phyloP scores from a whole-genome alignment of 2,888 invertebrate species.

The Ophion ventricosus region DNA sequence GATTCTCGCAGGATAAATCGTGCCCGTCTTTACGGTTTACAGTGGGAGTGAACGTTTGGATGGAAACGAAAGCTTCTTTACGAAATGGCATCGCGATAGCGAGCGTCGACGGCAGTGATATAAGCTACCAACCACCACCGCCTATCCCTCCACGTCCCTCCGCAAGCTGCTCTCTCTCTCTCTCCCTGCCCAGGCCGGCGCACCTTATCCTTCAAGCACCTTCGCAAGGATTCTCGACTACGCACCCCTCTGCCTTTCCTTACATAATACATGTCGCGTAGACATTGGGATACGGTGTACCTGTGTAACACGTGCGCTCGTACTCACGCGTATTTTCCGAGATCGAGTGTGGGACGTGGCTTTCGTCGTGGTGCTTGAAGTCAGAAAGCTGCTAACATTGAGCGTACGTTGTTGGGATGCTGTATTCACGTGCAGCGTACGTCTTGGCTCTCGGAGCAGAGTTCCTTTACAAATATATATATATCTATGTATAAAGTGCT shows the following conservation, averaged over 20 bases:
- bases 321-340: background rate
- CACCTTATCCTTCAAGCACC: slow-evolving; percentile 10
- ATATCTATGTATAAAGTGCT: no score
- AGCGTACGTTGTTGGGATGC: no score
- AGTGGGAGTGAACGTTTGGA: slow-evolving; percentile 43
- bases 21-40: slow-evolving; percentile 44
- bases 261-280: background rate
- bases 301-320: background rate
- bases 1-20: slow-evolving; percentile 60
- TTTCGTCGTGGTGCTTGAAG: background rate
- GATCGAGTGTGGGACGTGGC: background rate
- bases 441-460: no score
- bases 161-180: background rate
- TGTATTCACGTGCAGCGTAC: no score
- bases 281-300: background rate
- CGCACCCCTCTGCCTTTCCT: slow-evolving; percentile 3
- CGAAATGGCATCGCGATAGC: slow-evolving; percentile 61
- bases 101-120: slow-evolving; percentile 44
- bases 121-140: slow-evolving; percentile 2
- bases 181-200: background rate
- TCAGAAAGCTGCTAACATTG: background rate
- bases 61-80: slow-evolving; percentile 64
- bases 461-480: no score
- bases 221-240: slow-evolving; percentile 20
- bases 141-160: background rate